Evolutionary conservation across 2,888 invertebrate genomes (phyloP).

Genomic region (Creontiades dilutus): DNA sequence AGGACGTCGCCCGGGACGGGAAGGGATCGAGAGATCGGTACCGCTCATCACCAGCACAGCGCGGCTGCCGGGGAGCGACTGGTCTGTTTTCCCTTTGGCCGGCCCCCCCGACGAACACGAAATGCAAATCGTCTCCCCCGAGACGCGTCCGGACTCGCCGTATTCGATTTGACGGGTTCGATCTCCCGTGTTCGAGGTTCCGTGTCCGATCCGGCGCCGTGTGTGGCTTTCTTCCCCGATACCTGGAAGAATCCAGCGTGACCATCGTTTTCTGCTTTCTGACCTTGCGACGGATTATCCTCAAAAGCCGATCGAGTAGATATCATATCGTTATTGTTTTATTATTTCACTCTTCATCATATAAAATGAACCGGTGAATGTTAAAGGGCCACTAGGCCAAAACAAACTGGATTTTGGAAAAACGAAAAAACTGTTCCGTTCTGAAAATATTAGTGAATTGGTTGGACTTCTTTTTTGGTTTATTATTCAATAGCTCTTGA

Average conservation of each 20-base stretch:
- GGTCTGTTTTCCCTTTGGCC: background rate
- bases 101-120: background rate
- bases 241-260: background rate
- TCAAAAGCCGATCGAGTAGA: background rate
- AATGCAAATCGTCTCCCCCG: background rate
- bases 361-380: too few species aligned
- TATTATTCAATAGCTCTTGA: too few species aligned
- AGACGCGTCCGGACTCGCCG: background rate
- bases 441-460: too few species aligned
- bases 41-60: slow-evolving; percentile 32
- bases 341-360: background rate
- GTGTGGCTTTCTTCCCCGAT: background rate
- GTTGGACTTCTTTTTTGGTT: too few species aligned
- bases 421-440: too few species aligned
- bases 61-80: slow-evolving; percentile 40
- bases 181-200: background rate
- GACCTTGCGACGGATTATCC: background rate
- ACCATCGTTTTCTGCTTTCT: background rate
- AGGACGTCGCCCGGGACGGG: slow-evolving; percentile 5
- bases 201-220: background rate
- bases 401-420: too few species aligned
- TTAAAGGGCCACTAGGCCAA: too few species aligned
- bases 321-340: background rate
- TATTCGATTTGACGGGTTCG: background rate
- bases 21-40: background rate